These are phyloP conservation scores for Monarcha castaneiventris DNA, from an alignment of 2,113 vertebrate genomes.

Conservation along the genomic window DNA sequence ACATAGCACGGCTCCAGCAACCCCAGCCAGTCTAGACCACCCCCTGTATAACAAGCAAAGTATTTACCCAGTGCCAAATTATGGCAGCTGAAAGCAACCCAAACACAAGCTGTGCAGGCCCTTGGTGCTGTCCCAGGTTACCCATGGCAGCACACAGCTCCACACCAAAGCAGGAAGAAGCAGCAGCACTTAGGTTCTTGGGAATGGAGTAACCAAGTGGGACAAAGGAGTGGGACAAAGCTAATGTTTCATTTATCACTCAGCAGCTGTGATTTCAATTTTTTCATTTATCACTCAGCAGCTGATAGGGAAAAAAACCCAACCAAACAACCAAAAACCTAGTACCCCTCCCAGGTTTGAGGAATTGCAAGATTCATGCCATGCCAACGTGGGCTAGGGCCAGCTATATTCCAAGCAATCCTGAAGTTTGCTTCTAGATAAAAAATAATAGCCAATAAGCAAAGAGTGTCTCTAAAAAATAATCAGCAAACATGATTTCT, in stretches of 20 bases:
- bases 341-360: not conserved
- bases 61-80: not conserved
- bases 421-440: not conserved
- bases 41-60: rapidly evolving
- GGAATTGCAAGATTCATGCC: too few relatives aligned
- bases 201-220: not conserved
- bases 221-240: not conserved
- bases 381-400: rapidly evolving
- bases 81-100: not conserved
- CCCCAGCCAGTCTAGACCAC: not conserved
- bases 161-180: not conserved
- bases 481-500: not conserved
- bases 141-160: not conserved
- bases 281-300: not conserved
- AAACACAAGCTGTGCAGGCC: not conserved
- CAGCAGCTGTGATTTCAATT: not conserved
- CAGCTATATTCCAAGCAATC: not conserved
- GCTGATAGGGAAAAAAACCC: not conserved
- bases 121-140: not conserved
- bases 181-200: not conserved
- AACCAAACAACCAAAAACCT: not conserved
- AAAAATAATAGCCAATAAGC: not conserved
- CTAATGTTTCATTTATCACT: not conserved
- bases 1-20: not conserved
- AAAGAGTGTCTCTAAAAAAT: not conserved